A percentile compares a stretch with the other conserved stretches of the same genome.
Conservation (phyloP, 2,113 vertebrate species). For the Numida meleagris region DNA sequence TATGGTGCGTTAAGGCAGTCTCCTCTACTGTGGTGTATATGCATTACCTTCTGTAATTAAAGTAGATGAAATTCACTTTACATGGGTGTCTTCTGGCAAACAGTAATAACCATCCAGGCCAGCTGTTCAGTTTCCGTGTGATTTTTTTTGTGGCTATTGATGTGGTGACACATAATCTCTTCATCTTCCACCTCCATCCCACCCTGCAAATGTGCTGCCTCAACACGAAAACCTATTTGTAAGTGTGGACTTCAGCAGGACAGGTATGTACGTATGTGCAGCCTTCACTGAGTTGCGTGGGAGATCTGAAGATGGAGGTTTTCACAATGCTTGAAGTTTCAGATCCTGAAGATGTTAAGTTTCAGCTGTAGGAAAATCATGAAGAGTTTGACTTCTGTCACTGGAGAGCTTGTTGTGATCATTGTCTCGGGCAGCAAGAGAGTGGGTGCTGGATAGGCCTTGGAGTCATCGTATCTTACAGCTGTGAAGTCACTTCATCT, state of each 20-base stretch:
- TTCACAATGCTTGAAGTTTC: not conserved
- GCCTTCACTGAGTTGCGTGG: not conserved
- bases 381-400: not conserved
- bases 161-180: not conserved
- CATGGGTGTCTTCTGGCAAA: not conserved
- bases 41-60: not conserved
- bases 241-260: not conserved
- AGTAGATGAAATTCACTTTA: not conserved
- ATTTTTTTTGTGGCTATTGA: not conserved
- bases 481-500: not conserved
- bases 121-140: not conserved
- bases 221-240: fast-evolving
- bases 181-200: not conserved
- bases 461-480: not conserved
- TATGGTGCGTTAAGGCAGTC: not conserved
- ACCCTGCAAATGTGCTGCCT: not conserved
- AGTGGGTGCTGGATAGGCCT: fast-evolving
- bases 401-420: not conserved
- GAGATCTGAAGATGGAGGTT: not conserved
- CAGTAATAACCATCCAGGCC: not conserved
- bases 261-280: fast-evolving
- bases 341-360: not conserved
- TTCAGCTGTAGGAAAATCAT: not conserved
- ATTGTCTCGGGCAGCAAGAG: fast-evolving
- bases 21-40: not conserved